Conservation (phyloP, 1,140 invertebrate species). For the Orchestia grillus region DNA sequence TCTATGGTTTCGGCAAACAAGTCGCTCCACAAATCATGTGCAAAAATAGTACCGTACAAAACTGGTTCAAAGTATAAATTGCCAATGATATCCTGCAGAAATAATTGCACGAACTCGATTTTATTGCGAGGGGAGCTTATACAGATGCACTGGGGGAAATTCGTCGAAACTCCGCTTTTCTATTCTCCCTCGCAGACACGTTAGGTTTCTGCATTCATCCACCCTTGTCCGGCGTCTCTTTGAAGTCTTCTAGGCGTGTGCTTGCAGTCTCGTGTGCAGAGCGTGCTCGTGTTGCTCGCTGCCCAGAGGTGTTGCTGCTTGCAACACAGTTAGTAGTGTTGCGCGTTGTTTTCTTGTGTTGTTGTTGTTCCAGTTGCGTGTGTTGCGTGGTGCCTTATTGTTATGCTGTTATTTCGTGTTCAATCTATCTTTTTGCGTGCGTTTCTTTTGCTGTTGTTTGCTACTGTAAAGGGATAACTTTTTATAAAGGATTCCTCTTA, state of each 20-base stretch:
- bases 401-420: too few relatives aligned
- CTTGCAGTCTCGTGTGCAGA: neutral
- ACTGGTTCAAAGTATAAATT: neutral
- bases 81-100: neutral
- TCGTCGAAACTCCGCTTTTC: neutral
- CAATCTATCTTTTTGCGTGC: neutral
- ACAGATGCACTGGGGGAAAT: neutral
- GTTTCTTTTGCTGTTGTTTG: neutral
- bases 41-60: neutral
- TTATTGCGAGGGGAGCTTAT: neutral
- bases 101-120: neutral
- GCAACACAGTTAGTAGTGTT: neutral
- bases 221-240: neutral
- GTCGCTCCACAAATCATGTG: neutral
- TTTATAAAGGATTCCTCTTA: too few relatives aligned
- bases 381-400: neutral
- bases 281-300: neutral
- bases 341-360: too few relatives aligned
- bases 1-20: neutral
- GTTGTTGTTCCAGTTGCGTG: too few relatives aligned
- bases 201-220: conserved; percentile 15
- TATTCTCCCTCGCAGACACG: neutral
- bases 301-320: too few relatives aligned
- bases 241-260: neutral
- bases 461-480: too few relatives aligned